Percentiles rank a stretch among this genome's conserved stretches.
Conservation (phyloP, 2,113 vertebrate genomes). For the Baryphthengus martii region DNA sequence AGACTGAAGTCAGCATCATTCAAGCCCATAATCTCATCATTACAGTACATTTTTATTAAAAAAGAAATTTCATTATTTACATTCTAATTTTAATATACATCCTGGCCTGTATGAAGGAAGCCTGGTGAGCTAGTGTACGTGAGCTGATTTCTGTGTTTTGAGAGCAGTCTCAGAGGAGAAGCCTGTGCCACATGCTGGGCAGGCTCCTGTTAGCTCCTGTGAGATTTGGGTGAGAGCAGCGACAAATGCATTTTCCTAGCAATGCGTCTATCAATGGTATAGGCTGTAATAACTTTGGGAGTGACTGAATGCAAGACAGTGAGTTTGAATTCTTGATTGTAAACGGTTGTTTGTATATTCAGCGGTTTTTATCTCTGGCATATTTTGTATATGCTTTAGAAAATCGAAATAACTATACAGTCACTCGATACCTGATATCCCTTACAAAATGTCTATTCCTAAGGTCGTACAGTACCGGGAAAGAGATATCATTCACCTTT, state of each 20-base stretch:
- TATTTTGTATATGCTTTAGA: neutral
- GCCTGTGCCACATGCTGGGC: neutral
- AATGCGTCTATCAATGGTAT: neutral
- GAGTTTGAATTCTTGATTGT: neutral
- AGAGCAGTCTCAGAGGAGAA: neutral
- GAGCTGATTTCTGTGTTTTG: neutral
- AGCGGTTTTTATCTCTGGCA: neutral
- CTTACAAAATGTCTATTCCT: neutral
- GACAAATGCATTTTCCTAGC: neutral
- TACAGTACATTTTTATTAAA: neutral
- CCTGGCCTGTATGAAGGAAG: neutral
- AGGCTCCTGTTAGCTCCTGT: neutral
- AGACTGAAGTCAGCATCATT: neutral
- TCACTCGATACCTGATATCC: neutral
- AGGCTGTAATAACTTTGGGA: neutral
- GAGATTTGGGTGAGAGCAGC: neutral
- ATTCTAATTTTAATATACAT: neutral
- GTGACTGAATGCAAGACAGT: neutral
- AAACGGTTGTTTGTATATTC: neutral
- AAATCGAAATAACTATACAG: neutral
- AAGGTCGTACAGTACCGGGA: neutral
- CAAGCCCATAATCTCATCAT: neutral
- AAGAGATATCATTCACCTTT: neutral
- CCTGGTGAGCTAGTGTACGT: neutral
- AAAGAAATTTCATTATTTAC: constrained; percentile 2